These are phyloP conservation scores for Biston stratarius DNA, from an alignment of 2,888 invertebrate species.

Conservation along the genomic window DNA sequence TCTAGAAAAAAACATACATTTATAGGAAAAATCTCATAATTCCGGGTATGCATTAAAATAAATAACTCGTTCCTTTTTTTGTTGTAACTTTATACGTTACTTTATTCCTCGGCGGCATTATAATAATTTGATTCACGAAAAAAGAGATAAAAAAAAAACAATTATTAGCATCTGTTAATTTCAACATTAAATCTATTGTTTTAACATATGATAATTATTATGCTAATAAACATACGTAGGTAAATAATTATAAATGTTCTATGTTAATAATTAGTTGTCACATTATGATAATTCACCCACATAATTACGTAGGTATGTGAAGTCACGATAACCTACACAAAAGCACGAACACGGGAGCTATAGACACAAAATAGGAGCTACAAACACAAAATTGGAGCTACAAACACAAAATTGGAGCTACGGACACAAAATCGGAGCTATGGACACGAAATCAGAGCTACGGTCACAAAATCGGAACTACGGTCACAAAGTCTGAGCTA, in stretches of 20 bases:
- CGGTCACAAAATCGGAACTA: no score
- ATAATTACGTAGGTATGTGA: background rate
- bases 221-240: conserved; percentile 10
- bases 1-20: conserved; percentile 30
- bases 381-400: no score
- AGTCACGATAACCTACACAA: no score
- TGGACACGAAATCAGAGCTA: no score
- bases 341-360: no score
- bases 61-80: conserved; percentile 21
- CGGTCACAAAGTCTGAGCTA: no score
- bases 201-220: conserved; percentile 9
- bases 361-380: no score
- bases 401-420: no score
- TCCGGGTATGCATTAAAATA: conserved; percentile 39
- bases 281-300: background rate
- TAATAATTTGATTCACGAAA: conserved; percentile 10
- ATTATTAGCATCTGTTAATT: conserved; percentile 5
- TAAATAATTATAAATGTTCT: conserved; percentile 1
- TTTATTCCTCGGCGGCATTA: conserved; percentile 5
- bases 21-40: conserved; percentile 26
- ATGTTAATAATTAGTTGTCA: background rate
- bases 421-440: no score
- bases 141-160: conserved; percentile 4
- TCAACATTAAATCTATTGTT: background rate
- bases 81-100: background rate